A percentile compares a stretch with the other conserved stretches of the same genome.
Conservation (phyloP, 2,888 invertebrate genomes). For the Hirtodrosophila alboralis region DNA sequence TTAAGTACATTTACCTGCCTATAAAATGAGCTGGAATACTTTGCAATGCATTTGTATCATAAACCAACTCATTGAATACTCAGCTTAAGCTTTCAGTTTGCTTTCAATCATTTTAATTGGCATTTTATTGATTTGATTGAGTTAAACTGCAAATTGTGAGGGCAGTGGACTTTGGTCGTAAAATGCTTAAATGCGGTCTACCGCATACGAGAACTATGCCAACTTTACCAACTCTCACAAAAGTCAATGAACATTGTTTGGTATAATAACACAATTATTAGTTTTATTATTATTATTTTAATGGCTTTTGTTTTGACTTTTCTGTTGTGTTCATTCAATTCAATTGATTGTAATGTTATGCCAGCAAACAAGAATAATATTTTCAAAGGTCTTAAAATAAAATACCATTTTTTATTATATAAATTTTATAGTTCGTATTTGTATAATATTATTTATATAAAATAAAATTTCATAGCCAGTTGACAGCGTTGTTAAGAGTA, state of each 20-base stretch:
- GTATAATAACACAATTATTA: constrained; percentile 57
- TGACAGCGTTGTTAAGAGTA: no score
- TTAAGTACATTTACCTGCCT: constrained; percentile 29
- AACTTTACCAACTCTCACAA: constrained; percentile 22
- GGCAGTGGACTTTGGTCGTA: constrained; percentile 21
- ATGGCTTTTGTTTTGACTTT: constrained; percentile 8
- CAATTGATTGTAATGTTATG: neutral
- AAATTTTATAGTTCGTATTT: no score
- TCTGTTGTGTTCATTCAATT: constrained; percentile 13
- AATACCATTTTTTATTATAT: no score
- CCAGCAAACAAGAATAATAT: no score
- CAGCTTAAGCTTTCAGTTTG: constrained; percentile 51
- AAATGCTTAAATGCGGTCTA: constrained; percentile 40
- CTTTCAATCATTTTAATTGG: constrained; percentile 52
- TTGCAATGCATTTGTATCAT: constrained; percentile 1
- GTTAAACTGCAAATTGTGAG: constrained; percentile 5
- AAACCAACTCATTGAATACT: constrained; percentile 29
- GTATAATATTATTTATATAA: no score
- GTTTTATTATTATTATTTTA: constrained; percentile 3
- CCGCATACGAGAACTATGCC: constrained; percentile 44
- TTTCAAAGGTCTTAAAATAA: no score
- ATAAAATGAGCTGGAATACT: constrained; percentile 42
- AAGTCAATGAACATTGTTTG: constrained; percentile 57
- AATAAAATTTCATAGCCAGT: no score
- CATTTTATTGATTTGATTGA: constrained; percentile 55